Conservation (phyloP, 1,140 invertebrate genomes). For the Pinna nobilis region DNA sequence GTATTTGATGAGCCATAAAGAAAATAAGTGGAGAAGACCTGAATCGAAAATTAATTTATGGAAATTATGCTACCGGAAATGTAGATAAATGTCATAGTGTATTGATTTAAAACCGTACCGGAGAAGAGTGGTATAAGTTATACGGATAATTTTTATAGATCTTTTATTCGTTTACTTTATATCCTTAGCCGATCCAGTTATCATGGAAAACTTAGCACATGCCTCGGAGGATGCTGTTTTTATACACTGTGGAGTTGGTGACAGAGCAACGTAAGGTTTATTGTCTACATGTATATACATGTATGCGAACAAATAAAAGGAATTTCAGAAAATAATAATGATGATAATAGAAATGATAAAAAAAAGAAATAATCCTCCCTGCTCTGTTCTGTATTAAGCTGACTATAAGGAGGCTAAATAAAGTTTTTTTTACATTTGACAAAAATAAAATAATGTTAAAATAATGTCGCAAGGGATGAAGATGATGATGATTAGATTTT, state of each 20-base stretch:
- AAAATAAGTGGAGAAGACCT: too few relatives aligned
- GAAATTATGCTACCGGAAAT: too few relatives aligned
- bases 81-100: too few relatives aligned
- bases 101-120: not conserved
- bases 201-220: constrained; percentile 64
- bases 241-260: constrained; percentile 73
- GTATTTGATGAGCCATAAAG: not conserved
- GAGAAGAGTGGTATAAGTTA: not conserved
- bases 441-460: too few relatives aligned
- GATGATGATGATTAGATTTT: too few relatives aligned
- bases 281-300: not conserved
- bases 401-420: too few relatives aligned
- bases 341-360: too few relatives aligned
- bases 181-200: constrained; percentile 71
- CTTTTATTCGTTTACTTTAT: constrained; percentile 6
- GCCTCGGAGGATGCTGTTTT: constrained; percentile 68
- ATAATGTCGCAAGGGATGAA: too few relatives aligned
- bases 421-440: too few relatives aligned
- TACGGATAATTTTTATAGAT: not conserved
- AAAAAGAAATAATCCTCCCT: too few relatives aligned
- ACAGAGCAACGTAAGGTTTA: constrained; percentile 30
- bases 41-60: not conserved
- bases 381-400: too few relatives aligned
- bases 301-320: not conserved
- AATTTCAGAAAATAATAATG: too few relatives aligned